Base-by-base conservation (phyloP, 2,797 vertebrate genomes). In the Sebastes minor region DNA sequence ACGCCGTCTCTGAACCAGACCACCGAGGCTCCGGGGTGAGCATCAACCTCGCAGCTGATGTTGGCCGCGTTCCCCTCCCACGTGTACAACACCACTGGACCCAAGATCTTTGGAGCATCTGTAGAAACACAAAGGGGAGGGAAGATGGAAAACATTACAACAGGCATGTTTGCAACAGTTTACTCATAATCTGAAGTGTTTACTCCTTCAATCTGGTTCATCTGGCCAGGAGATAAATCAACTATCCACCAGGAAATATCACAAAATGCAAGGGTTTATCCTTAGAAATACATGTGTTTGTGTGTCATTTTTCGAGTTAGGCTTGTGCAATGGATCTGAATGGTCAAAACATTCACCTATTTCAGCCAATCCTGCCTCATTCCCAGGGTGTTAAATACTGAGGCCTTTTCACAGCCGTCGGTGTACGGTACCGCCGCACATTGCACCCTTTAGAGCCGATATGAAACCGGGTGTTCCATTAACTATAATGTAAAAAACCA, bases 41-140 rank as follows among this genome's bases (percentile, higher is more conserved):
- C 98, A 63, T 97, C 96, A 8, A 98, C 98, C 88, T 98, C 97
- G 1, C 99, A 99, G 60, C 97, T 98, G 91, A 99, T 97, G 93
- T 99, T 99, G 75, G 97, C 97, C 0, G 97, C 93, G 93, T 99
- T 99, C 3, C 97, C 97, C 81, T 99, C 98, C 99, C 99, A 99
- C 0, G 98, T 99, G 86, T 97, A 99, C 69, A 96, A 94, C 0
- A 96, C 91, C 91, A 99, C 97, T 0, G 86, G 27, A 22, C 97
- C 98, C 81, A 95, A 95, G 68, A 99, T 95, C 93, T 99, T 99
- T 52, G 99, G 99, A 77, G 97, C 96, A 86, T 99, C 99, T 99
- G 94, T 49, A 66, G 71, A 6, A 38, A 53, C 0, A 76, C 27
- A 76, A 14, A 18, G 5, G 2, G 18, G 23, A 28, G 20, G 0